Evolutionary conservation across 2,113 vertebrate genomes (phyloP).

Genomic region (Rattus norvegicus): GRCr8 NC_086019.1:179487001-179487500

Average conservation of each 20-base stretch:
- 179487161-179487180: neutral
- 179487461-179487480: neutral
- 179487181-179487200: neutral
- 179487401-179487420: neutral
- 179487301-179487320: neutral
- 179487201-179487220: neutral
- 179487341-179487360: slow-evolving; percentile 31
- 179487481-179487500: slow-evolving; percentile 12
- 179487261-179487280: neutral
- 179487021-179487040: neutral
- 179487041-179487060: neutral
- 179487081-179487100: neutral
- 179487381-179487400: neutral
- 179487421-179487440: slow-evolving; percentile 30
- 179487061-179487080: neutral
- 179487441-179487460: neutral
- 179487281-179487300: neutral
- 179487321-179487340: neutral
- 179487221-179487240: neutral
- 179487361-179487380: slow-evolving; percentile 48
- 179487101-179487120: neutral
- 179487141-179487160: no score
- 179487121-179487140: neutral
- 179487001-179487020: neutral
- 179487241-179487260: neutral